Evolutionary conservation across 2,113 vertebrate genomes (phyloP), one percentile per base, ranked within the genome.

Genomic region (Proteles cristata): DNA sequence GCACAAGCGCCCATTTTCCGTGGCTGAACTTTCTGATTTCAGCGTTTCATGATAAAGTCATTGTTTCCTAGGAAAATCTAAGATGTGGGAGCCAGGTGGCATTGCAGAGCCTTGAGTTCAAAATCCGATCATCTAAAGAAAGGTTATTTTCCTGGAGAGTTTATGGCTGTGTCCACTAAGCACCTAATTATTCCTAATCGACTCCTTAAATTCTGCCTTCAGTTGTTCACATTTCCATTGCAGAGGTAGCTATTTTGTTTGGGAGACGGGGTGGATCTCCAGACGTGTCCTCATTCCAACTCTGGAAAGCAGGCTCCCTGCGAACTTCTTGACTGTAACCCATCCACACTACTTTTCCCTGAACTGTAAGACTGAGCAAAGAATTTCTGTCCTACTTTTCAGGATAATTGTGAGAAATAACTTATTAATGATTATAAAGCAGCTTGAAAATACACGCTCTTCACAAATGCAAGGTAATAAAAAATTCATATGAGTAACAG

Each of bases 381-480:
- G 83, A 92, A 90, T 11, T 11, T n/a, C 55, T 90, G 84, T 82
- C 71, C 50, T 93, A 45, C 69, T 96, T 94, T 79, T 85, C 85
- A 96, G 85, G 96, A 88, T 96, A 77, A 92, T 79, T 89, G 83
- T 90, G 71, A 92, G 92, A 88, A 97, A 93, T 88, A 79, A 97
- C 83, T 97, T 94, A 95, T 82, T 90, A 81, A 88, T 96, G 58
- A 85, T 85, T 76, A 81, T 53, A 94, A 97, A 96, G 96, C 80
- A 85, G 80, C 92, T 96, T 80, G 69, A 92, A 98, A 96, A 98
- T 58, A 35, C 43, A 83, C 76, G 89, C 68, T 94, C 74, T 83
- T 93, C 71, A 91, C n/a, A 88, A 96, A 90, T 71, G 84, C 58
- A 95, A 83, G 85, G 68, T 69, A 55, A 94, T 90, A 88, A 90